Base-by-base conservation (phyloP, 2,888 invertebrate species). In the Drosophila neonasuta region DNA sequence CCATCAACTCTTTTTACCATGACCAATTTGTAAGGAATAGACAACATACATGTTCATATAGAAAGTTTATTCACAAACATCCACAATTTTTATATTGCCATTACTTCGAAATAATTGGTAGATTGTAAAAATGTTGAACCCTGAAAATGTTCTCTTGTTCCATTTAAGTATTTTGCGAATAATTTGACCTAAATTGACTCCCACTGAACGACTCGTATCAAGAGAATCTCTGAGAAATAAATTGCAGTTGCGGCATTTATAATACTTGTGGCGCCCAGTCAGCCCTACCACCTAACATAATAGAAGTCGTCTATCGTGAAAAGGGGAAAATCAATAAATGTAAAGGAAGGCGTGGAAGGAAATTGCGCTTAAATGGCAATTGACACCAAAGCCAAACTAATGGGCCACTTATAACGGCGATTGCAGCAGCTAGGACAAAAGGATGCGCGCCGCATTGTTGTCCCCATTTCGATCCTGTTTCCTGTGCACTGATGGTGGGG, bases 321-420 rank as follows among this genome's bases (percentile, higher is more conserved):
- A 34, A 15, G 20, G 36, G 30, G 44, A 60, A 66, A 65, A 67
- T 77, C 59, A 52, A 72, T 62, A 52, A 65, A 54, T 48, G 49
- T 39, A 59, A 66, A 63, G 55, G 32, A 63, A 61, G 54, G 49
- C 51, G 10, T 10, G 39, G 29, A 44, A 30, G 65, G 62, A 80
- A 74, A 77, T 61, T 74, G 57, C 32, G 50, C 67, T 65, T 78
- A 67, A 79, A 68, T 75, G 79, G 72, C 72, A 75, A 72, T 74
- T 79, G 79, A 72, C 72, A 71, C 39, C 44, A 39, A 57, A 46
- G 17, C 46, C 50, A 50, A 59, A 49, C 66, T 68, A 74, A 76
- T 61, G 74, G 74, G 64, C 61, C 74, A 76, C 78, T 78, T 65
- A 56, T 58, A 62, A 67, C 62, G 65, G 74, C 57, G 32, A 13